Evolutionary conservation across 1,140 invertebrate genomes (phyloP), one percentile per base, ranked within the genome.

Genomic region (Achatina immaculata): DNA sequence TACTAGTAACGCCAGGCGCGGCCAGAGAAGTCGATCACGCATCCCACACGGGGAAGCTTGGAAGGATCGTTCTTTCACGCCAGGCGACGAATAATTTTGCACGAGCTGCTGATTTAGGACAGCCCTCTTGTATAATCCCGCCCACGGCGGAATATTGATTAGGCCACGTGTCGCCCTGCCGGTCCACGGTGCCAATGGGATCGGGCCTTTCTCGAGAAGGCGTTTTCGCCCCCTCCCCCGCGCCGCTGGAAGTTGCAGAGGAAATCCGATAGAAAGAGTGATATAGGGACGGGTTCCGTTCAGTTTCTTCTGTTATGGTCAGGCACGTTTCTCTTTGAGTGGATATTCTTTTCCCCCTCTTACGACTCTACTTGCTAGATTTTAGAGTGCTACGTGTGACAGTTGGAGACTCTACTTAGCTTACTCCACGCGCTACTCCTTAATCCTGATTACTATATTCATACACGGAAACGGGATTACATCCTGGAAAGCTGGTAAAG

Each of bases 141-240:
- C 74, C 74, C 36, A 11, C 42, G 34, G n/a, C 2, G 34, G 21
- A 24, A 16, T 55, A 76, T 76, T 76, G 74, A 76, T 76, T 62
- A 76, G 74, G 51, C 74, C 74, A 76, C 74, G 74, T 76, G 74
- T 55, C 74, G 38, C 0, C 55, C 11, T 76, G 51, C 11, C 34
- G 24, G 1, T 24, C 1, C n/a, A 36, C 34, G 19, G 16, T 42
- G 3, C 74, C 74, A 76, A 76, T 76, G 38, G 42, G 38, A 9
- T 40, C 68, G 34, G 9, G 21, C 21, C 74, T 31, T n/a, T 3
- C 74, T 6, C 58, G 16, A 34, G 14, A 36, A 4, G 28, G n/a
- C 2, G 31, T 31, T 14, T 43, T 34, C 72, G 36, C 48, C 42
- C 45, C n/a, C 72, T 0, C 24, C 1, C 1, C 42, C 34, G 28